Evolutionary conservation across 2,797 vertebrate species (phyloP).

Genomic region (Semotilus atromaculatus): DNA sequence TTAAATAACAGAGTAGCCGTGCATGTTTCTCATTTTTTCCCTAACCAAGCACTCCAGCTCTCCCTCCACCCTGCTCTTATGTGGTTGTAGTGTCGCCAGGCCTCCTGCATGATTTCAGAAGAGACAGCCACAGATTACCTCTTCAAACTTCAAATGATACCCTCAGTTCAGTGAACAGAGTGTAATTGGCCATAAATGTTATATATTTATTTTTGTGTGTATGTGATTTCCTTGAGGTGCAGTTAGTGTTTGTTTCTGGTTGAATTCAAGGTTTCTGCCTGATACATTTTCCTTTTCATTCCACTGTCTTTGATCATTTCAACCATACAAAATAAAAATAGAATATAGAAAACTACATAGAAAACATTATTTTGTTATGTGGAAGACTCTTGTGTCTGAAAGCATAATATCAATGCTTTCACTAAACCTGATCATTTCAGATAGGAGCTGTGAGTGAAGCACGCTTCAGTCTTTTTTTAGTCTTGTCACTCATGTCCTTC

Average conservation of each 20-base stretch:
- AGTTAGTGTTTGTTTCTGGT: constrained; percentile 20
- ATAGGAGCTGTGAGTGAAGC: not conserved
- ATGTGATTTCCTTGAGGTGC: constrained; percentile 24
- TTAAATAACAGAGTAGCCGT: constrained; percentile 52
- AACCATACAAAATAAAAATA: constrained; percentile 32
- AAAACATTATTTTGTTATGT: constrained; percentile 37
- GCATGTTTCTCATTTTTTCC: constrained; percentile 53
- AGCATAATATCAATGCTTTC: constrained; percentile 38
- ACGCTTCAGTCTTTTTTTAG: not conserved
- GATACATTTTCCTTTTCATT: constrained; percentile 10
- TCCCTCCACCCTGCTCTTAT: constrained; percentile 71
- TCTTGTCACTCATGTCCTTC: not conserved
- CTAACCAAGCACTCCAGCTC: constrained; percentile 26
- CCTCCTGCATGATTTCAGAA: constrained; percentile 74
- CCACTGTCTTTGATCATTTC: constrained; percentile 38
- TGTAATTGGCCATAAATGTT: constrained; percentile 37
- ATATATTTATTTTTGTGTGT: constrained; percentile 43
- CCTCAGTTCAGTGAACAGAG: constrained; percentile 53
- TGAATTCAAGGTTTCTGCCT: not conserved
- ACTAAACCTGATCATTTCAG: constrained; percentile 8
- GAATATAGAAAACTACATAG: not conserved
- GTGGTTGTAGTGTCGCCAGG: constrained; percentile 76
- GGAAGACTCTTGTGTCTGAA: constrained; percentile 16
- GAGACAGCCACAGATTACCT: constrained; percentile 71
- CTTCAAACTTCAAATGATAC: constrained; percentile 74